These are phyloP conservation scores for Limonius californicus DNA, from an alignment of 1,140 invertebrate species.

Conservation along the genomic window DNA sequence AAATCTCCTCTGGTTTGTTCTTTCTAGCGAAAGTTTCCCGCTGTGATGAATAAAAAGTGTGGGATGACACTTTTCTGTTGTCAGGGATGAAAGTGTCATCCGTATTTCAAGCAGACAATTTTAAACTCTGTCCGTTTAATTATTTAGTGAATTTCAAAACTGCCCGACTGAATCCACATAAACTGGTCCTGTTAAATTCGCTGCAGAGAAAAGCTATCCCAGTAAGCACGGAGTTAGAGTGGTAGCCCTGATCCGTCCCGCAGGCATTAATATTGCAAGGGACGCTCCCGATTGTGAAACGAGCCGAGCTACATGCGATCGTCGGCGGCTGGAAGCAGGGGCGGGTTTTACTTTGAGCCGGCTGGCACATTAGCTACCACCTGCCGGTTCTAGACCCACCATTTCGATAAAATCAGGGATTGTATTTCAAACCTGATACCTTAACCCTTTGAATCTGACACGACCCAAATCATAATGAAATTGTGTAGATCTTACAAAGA, in stretches of 20 bases:
- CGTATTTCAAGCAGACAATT: not conserved
- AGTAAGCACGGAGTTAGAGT: not conserved
- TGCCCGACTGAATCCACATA: not conserved
- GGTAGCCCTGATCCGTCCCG: not conserved
- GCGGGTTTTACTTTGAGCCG: too few species aligned
- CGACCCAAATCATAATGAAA: too few species aligned
- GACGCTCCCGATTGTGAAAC: slow-evolving; percentile 3
- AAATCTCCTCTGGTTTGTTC: too few species aligned
- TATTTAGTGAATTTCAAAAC: not conserved
- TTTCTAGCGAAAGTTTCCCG: too few species aligned
- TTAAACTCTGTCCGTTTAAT: not conserved
- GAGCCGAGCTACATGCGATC: not conserved
- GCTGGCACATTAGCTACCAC: too few species aligned
- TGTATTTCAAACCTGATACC: too few species aligned
- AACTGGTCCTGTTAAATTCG: not conserved
- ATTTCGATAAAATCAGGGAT: too few species aligned
- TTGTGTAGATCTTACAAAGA: too few species aligned
- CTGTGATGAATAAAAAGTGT: too few species aligned
- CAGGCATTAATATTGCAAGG: slow-evolving; percentile 4
- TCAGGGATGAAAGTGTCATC: not conserved
- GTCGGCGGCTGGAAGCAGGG: not conserved
- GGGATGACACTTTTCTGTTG: too few species aligned
- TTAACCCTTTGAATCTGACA: too few species aligned
- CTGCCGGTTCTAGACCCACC: too few species aligned
- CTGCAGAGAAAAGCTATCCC: not conserved